Evolutionary conservation across 2,888 invertebrate species (phyloP).

Genomic region (Drosophila algonquin): DNA sequence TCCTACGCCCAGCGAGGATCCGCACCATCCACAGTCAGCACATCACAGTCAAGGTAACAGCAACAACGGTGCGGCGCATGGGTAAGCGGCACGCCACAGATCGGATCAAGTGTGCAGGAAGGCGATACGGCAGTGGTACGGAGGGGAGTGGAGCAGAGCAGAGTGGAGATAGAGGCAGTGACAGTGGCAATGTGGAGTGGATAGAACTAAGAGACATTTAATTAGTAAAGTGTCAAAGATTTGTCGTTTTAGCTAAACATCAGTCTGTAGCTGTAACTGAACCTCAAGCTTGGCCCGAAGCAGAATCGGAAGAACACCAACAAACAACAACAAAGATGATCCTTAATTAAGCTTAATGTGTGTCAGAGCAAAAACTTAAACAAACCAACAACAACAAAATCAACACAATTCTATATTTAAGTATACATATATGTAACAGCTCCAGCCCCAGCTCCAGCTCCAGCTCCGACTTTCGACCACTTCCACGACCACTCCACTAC

Average conservation of each 20-base stretch:
- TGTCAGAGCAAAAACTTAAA: slow-evolving; percentile 49
- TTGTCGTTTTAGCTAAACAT: slow-evolving; percentile 2
- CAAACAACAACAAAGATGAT: slow-evolving; percentile 15
- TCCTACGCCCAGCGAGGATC: slow-evolving; percentile 85
- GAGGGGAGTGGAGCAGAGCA: slow-evolving; percentile 6
- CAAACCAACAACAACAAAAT: slow-evolving; percentile 38
- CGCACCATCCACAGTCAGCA: slow-evolving; percentile 56
- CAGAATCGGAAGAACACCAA: slow-evolving; percentile 30
- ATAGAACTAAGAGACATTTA: neutral
- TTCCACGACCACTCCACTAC: slow-evolving; percentile 13
- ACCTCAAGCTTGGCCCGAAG: slow-evolving; percentile 1
- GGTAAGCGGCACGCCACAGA: slow-evolving; percentile 58
- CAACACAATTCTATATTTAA: slow-evolving; percentile 40
- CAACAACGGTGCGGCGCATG: slow-evolving; percentile 74
- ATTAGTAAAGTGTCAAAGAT: neutral
- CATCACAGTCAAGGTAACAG: slow-evolving; percentile 60
- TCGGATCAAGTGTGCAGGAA: neutral
- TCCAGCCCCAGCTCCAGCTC: slow-evolving; percentile 13
- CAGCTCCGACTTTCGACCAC: neutral
- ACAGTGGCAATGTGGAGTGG: too few species aligned
- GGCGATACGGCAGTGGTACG: slow-evolving; percentile 7
- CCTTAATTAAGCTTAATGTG: slow-evolving; percentile 46
- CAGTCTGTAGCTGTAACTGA: neutral
- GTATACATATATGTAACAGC: slow-evolving; percentile 26
- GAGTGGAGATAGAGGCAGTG: neutral